A percentile compares a stretch with the other conserved stretches of the same genome.
Conservation (phyloP, 2,113 vertebrate genomes). For the Ovibos moschatus region DNA sequence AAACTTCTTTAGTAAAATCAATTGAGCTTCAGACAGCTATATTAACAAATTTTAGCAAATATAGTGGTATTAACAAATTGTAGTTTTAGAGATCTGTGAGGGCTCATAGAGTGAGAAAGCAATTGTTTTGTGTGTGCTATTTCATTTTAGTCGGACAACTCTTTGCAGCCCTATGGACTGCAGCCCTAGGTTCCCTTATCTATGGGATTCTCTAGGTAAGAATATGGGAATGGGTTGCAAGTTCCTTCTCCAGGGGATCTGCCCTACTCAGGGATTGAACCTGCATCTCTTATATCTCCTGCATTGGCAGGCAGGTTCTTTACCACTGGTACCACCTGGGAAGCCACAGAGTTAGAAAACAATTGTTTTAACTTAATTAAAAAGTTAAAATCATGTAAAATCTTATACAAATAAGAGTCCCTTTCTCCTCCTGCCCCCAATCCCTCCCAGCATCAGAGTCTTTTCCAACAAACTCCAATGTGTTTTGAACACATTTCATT, state of each 20-base stretch:
- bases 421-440: no score
- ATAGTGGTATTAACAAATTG: not conserved
- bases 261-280: not conserved
- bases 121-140: not conserved
- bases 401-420: not conserved
- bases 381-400: not conserved
- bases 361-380: not conserved
- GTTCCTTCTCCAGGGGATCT: not conserved
- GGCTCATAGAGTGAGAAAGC: not conserved
- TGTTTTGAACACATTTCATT: not conserved
- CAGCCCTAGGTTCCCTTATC: not conserved
- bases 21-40: not conserved
- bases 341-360: not conserved
- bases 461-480: no score
- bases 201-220: not conserved
- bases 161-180: not conserved
- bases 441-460: no score
- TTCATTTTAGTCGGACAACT: fast-evolving
- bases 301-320: not conserved
- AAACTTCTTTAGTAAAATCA: not conserved
- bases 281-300: not conserved
- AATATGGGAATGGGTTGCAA: not conserved
- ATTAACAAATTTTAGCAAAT: not conserved
- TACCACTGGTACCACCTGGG: not conserved
- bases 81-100: not conserved